phyloP scores from a whole-genome alignment of 1,140 invertebrate genomes.

The Drosophila eugracilis region DNA sequence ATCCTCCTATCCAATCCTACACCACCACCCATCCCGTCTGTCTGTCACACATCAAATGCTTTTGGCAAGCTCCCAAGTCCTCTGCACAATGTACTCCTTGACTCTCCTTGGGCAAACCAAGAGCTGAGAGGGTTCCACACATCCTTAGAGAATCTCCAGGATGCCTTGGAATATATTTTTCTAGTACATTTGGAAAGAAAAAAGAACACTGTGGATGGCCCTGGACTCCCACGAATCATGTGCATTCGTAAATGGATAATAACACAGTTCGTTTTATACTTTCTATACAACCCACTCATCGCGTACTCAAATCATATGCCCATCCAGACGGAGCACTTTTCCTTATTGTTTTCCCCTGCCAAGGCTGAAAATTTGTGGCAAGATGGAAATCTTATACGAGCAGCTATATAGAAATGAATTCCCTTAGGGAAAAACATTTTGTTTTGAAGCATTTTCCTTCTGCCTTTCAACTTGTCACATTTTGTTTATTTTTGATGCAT shows the following conservation, averaged over 20 bases:
- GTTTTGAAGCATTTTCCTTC: slow-evolving; percentile 15
- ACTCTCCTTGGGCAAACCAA: not conserved
- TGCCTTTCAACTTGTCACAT: slow-evolving; percentile 37
- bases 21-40: slow-evolving; percentile 1
- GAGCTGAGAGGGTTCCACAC: not conserved
- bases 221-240: slow-evolving; percentile 15
- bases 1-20: not conserved
- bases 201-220: slow-evolving; percentile 35
- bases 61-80: slow-evolving; percentile 57
- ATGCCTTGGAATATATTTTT: not conserved
- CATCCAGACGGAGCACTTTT: slow-evolving; percentile 63
- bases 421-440: slow-evolving; percentile 15
- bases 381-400: slow-evolving; percentile 17
- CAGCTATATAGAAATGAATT: slow-evolving; percentile 20
- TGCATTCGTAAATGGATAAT: slow-evolving; percentile 48
- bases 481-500: slow-evolving; percentile 57
- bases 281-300: not conserved
- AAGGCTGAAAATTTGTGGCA: slow-evolving; percentile 31
- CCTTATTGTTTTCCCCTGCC: slow-evolving; percentile 63
- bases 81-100: slow-evolving; percentile 1
- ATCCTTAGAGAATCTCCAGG: slow-evolving; percentile 3
- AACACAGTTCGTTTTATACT: slow-evolving; percentile 27
- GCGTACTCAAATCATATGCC: slow-evolving; percentile 33
- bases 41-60: slow-evolving; percentile 53
- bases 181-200: slow-evolving; percentile 6